Evolutionary conservation across 1,140 invertebrate genomes (phyloP).

Genomic region (Pararge aegeria): DNA sequence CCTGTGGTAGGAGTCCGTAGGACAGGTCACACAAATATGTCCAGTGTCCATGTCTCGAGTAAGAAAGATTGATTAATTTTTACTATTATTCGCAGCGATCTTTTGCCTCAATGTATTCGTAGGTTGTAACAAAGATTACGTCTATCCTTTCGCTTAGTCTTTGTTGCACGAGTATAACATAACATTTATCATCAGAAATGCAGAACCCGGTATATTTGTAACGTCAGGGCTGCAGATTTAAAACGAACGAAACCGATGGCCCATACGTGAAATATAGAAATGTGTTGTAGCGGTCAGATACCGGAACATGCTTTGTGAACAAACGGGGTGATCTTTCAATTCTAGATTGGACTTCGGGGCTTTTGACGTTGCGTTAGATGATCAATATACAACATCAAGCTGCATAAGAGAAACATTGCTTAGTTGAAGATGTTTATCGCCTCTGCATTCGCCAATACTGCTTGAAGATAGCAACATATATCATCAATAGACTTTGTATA

Average conservation of each 20-base stretch:
- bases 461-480: no score
- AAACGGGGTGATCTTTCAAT: neutral
- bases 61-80: no score
- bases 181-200: constrained; percentile 8
- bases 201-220: neutral
- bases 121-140: no score
- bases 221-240: constrained; percentile 3
- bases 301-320: neutral
- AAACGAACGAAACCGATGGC: constrained; percentile 5
- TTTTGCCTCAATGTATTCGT: no score
- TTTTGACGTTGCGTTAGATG: neutral
- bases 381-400: neutral
- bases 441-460: no score
- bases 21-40: no score
- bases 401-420: neutral
- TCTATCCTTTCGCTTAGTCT: neutral
- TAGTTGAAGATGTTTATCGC: neutral
- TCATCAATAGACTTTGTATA: no score
- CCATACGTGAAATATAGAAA: constrained; percentile 6
- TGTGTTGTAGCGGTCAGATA: constrained; percentile 6
- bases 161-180: neutral
- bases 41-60: no score
- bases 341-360: constrained; percentile 1
- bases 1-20: no score
- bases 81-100: no score